Conservation (phyloP, 1,140 invertebrate genomes). For the Monochamus saltuarius region DNA sequence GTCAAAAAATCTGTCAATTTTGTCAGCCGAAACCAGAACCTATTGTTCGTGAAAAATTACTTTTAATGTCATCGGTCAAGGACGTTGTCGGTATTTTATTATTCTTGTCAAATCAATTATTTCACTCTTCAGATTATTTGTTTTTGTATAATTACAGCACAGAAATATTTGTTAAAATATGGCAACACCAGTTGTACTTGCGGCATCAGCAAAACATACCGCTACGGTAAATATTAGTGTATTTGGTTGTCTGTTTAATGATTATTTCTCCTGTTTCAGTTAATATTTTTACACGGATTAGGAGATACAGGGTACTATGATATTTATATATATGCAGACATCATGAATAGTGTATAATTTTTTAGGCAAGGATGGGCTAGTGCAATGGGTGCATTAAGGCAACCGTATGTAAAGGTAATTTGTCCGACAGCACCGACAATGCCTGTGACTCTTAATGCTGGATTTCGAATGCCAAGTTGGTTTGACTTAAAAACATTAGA, state of each 20-base stretch:
- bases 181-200: constrained; percentile 70
- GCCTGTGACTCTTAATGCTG: constrained; percentile 90
- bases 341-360: constrained; percentile 28
- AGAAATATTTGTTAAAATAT: constrained; percentile 34
- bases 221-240: constrained; percentile 65
- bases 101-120: too few species aligned
- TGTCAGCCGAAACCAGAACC: too few species aligned
- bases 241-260: constrained; percentile 29
- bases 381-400: constrained; percentile 74
- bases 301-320: constrained; percentile 72
- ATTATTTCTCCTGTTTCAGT: constrained; percentile 57
- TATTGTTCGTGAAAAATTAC: too few species aligned
- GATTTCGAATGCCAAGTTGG: constrained; percentile 95
- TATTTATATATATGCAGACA: constrained; percentile 11
- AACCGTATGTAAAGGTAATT: constrained; percentile 86
- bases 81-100: too few species aligned
- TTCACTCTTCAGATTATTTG: neutral
- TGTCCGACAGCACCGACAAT: constrained; percentile 92
- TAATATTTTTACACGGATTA: constrained; percentile 69
- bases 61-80: too few species aligned
- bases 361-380: constrained; percentile 91
- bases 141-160: neutral
- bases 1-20: too few species aligned
- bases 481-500: constrained; percentile 90
- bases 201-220: constrained; percentile 74